These are phyloP conservation scores for Drosophila virilis DNA, from an alignment of 1,140 invertebrate genomes.

Conservation along the genomic window DNA sequence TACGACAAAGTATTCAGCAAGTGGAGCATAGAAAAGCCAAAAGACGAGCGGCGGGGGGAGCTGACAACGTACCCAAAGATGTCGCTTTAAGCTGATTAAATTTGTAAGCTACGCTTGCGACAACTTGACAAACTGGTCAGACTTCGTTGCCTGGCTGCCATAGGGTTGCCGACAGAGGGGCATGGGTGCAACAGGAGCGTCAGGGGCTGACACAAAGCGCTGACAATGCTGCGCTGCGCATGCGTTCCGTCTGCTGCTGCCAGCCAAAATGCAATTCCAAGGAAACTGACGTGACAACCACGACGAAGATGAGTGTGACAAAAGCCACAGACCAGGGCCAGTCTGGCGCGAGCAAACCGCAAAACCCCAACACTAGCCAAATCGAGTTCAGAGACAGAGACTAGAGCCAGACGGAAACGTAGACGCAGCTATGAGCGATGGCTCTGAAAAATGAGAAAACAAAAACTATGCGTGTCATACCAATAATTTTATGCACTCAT, in stretches of 20 bases:
- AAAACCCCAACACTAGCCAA: constrained; percentile 41
- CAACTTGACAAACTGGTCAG: constrained; percentile 76
- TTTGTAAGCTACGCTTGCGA: constrained; percentile 67
- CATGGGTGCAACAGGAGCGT: constrained; percentile 13
- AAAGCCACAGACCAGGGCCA: constrained; percentile 59
- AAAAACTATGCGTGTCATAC: not conserved
- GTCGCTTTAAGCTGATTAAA: constrained; percentile 75
- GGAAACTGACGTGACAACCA: constrained; percentile 75
- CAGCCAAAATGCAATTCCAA: constrained; percentile 72
- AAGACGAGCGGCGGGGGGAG: not conserved
- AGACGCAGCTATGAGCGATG: constrained; percentile 17
- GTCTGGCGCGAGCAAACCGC: constrained; percentile 47
- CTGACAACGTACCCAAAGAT: not conserved
- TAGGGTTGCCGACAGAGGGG: constrained; percentile 8
- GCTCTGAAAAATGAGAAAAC: not conserved
- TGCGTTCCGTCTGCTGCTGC: constrained; percentile 54
- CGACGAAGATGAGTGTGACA: constrained; percentile 78
- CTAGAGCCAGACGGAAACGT: constrained; percentile 1
- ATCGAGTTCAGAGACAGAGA: constrained; percentile 25
- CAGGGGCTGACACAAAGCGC: not conserved
- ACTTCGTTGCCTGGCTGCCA: not conserved
- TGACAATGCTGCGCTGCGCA: constrained; percentile 45
- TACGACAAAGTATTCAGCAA: constrained; percentile 47
- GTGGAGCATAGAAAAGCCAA: constrained; percentile 53
- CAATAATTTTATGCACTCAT: not conserved